These are phyloP conservation scores for Fabriciana adippe DNA, from an alignment of 2,888 invertebrate species.

Conservation along the genomic window DNA sequence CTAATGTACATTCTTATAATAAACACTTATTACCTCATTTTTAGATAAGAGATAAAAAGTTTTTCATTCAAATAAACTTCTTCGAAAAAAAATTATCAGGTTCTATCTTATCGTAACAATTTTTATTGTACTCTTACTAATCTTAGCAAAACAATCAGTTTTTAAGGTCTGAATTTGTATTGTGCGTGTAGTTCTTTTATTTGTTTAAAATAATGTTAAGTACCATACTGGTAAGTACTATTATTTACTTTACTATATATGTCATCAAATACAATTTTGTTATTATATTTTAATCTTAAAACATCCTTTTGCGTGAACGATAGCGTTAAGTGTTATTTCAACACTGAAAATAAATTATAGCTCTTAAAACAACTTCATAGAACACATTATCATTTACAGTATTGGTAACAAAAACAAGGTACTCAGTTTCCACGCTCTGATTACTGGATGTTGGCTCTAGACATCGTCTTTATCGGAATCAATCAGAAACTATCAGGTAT, in stretches of 20 bases:
- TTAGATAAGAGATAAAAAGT: constrained; percentile 14
- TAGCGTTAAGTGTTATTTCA: constrained; percentile 48
- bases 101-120: constrained; percentile 25
- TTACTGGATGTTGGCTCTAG: constrained; percentile 82
- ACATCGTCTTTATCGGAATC: constrained; percentile 77
- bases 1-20: neutral
- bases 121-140: constrained; percentile 21
- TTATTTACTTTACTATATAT: neutral
- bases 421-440: constrained; percentile 82
- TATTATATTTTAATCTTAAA: constrained; percentile 28
- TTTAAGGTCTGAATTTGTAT: neutral
- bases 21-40: constrained; percentile 12
- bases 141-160: constrained; percentile 19
- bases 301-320: constrained; percentile 52
- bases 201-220: neutral
- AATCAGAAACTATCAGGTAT: constrained; percentile 58
- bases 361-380: constrained; percentile 46
- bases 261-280: constrained; percentile 27
- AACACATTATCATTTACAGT: constrained; percentile 54
- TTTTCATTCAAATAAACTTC: constrained; percentile 23
- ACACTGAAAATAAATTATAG: constrained; percentile 23
- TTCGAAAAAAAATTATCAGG: constrained; percentile 23
- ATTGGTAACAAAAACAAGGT: constrained; percentile 63
- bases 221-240: constrained; percentile 1
- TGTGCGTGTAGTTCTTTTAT: too few species aligned